Percentiles rank a stretch among this genome's conserved stretches.
Conservation (phyloP, 2,797 vertebrate species). For the Cheirogaleus major region DNA sequence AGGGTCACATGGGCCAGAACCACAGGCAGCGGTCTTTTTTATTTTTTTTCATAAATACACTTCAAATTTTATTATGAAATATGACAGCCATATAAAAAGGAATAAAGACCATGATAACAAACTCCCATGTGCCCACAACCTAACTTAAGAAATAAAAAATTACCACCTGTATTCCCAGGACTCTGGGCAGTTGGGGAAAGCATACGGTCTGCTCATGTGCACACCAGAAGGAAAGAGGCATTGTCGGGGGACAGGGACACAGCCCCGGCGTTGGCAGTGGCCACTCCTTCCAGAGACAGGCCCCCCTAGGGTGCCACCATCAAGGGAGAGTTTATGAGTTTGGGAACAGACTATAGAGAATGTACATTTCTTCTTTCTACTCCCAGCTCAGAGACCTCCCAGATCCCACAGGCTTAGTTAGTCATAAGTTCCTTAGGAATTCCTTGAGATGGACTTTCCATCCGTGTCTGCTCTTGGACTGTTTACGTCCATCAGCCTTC, state of each 20-base stretch:
- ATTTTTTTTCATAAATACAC: not conserved
- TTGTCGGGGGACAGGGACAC: not conserved
- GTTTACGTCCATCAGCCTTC: not conserved
- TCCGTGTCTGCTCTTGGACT: not conserved
- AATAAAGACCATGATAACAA: not conserved
- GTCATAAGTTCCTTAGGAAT: not conserved
- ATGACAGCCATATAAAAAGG: not conserved
- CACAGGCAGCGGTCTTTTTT: not conserved
- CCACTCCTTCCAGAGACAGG: not conserved
- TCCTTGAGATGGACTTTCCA: not conserved
- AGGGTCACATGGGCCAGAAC: not conserved
- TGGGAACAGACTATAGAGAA: not conserved
- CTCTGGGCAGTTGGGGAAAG: not conserved
- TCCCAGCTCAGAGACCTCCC: not conserved
- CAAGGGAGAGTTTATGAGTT: not conserved
- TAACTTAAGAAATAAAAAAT: conserved; percentile 32
- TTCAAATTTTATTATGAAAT: conserved; percentile 17
- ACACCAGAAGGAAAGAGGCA: not conserved
- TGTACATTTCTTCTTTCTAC: not conserved
- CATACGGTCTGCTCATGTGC: not conserved
- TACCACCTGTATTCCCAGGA: not conserved
- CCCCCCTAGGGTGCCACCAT: not conserved
- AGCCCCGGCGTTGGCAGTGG: not conserved
- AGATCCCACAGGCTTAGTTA: not conserved
- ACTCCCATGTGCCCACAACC: too few species aligned